Base-by-base conservation (phyloP, 2,888 invertebrate genomes). In the Cataglyphis altisquamis region DNA sequence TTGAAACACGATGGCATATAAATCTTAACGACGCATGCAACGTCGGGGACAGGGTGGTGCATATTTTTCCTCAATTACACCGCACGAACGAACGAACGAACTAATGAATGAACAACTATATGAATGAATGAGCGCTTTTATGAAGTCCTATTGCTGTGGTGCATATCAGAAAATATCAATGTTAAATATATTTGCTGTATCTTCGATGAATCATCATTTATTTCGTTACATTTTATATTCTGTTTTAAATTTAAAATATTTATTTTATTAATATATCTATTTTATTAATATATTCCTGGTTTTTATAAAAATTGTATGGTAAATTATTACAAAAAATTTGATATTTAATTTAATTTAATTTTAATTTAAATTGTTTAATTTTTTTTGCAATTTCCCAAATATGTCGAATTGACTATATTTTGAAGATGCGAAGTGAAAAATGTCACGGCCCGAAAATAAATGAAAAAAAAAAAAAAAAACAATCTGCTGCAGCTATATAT, bases 1-100 rank as follows among this genome's bases (percentile, higher is more conserved):
- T 62, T 41, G 72, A 67, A 68, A 41, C 29, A 45, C 82, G 45
- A 15, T 25, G 45, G 48, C n/a, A 57, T 82, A 74, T 77, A 67
- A 77, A 64, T 75, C 55, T 66, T 41, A 63, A 66, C 75, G 29
- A 64, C 36, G 57, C 48, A 77, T 66, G 67, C 87, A 86, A 77
- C 36, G 75, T 45, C 75, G 36, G 12, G 25, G 66, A 67, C 57
- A n/a, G 36, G 48, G 45, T 29, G 57, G n/a, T 21, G 45, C 70
- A 55, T 70, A 80, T 70, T 80, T 70, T 80, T 60, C 45, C 21
- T 25, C 15, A 60, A 52, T 45, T 78, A 60, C 60, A 48, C 1
- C 18, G 41, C 41, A 57, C 32, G 70, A 64, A 52, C 41, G 39
- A 41, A 73, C 9, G 32, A 62, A 32, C 18, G 6, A 48, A 18